A percentile compares a stretch with the other conserved stretches of the same genome.
Evolutionary conservation across 2,888 invertebrate species (phyloP).

Genomic region (Epistrophe grossulariae): DNA sequence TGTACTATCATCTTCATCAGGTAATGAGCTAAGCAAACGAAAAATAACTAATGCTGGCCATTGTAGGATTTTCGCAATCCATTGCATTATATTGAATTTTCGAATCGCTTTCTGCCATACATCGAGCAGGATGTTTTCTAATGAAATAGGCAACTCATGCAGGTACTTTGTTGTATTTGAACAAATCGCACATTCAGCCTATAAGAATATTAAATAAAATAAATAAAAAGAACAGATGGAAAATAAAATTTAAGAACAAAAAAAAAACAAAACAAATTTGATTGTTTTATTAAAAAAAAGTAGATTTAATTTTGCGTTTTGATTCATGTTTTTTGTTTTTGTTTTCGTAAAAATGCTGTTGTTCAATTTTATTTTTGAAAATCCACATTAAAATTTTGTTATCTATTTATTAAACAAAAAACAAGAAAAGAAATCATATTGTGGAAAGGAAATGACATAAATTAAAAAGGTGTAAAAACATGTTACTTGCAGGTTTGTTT

Average conservation of each 20-base stretch:
- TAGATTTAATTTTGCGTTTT: conserved; percentile 17
- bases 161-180: conserved; percentile 81
- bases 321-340: conserved; percentile 18
- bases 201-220: conserved; percentile 79
- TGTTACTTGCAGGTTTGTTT: conserved; percentile 19
- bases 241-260: conserved; percentile 53
- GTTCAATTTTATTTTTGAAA: not conserved
- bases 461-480: conserved; percentile 15
- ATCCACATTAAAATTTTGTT: conserved; percentile 32
- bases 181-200: conserved; percentile 82
- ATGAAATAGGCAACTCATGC: conserved; percentile 82
- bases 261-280: conserved; percentile 5
- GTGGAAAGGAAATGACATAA: conserved; percentile 24
- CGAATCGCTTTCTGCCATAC: conserved; percentile 80
- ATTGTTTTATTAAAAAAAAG: conserved; percentile 11
- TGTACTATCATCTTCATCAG: conserved; percentile 79
- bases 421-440: conserved; percentile 1
- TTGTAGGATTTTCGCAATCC: conserved; percentile 82
- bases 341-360: conserved; percentile 24
- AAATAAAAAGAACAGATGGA: conserved; percentile 77
- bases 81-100: conserved; percentile 80
- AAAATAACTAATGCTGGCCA: conserved; percentile 82
- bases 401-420: conserved; percentile 18
- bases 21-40: conserved; percentile 81
- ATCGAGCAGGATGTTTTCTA: conserved; percentile 81